Base-by-base conservation (phyloP, 1,140 invertebrate genomes). In the Calliopsis andreniformis region DNA sequence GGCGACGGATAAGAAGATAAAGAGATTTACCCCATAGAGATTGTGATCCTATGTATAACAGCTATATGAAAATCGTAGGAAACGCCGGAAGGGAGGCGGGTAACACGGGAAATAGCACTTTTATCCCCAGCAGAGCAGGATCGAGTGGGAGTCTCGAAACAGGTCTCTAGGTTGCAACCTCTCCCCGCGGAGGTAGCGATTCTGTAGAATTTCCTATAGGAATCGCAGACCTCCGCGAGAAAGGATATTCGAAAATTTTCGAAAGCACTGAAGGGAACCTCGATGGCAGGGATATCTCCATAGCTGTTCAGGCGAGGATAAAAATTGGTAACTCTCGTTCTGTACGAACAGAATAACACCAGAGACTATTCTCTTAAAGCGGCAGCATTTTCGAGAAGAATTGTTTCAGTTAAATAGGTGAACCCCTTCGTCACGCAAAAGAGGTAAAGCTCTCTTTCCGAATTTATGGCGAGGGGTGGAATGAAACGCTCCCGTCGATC, bases 181-280 rank as follows among this genome's bases (percentile, higher is more conserved):
- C 47, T 25, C 45, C 14, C 16, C 28, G 4, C 39, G 42, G 68
- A 49, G 23, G 12, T 35, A 49, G 42, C 55, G 25, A 70, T 61
- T 70, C 55, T 10, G 20, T 14, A 30, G 30, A 47, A 45, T 47
- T 59, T 23, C 30, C 30, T 61, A 25, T 43, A 45, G 39, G 20
- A 43, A 16, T 69, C 51, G 7, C 32, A 47, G 43, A 49, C 28
- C 7, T 18, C 7, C 10, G 42, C 18, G 8, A 49, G 30, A 49
- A n/a, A 51, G 18, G 30, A 47, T 64, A 51, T 51, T 32, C 62
- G 30, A 39, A 20, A 56, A 43, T 68, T 30, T 43, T 5, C 18
- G 28, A 23, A 18, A 16, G 45, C 20, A 20, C 7, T 32, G 25
- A 1, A 30, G 8, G 1, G 28, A 7, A 45, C 10, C 12, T 23